Conservation (phyloP, 2,113 vertebrate species). For the Amphiprion ocellaris region DNA sequence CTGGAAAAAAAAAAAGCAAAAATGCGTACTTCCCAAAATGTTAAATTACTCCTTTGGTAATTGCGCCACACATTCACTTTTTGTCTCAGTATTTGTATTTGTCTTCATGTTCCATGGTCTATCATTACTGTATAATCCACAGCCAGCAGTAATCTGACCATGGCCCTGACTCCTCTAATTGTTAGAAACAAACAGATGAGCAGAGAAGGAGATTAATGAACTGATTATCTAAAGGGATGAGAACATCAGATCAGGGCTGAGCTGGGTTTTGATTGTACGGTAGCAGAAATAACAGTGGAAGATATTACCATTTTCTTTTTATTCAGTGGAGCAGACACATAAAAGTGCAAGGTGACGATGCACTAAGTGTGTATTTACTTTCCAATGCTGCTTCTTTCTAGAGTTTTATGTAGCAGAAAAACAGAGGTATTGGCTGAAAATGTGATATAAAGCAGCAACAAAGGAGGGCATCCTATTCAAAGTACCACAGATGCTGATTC, state of each 20-base stretch:
- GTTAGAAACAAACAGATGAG: conserved; percentile 28
- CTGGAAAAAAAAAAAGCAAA: too few relatives aligned
- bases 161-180: conserved; percentile 9
- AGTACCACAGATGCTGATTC: background rate
- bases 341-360: background rate
- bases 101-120: background rate
- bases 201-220: conserved; percentile 23
- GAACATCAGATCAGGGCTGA: background rate
- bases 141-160: conserved; percentile 15
- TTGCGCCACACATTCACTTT: background rate
- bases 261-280: background rate
- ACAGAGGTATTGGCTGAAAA: background rate
- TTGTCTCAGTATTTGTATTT: background rate
- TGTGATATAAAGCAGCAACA: background rate
- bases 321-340: background rate
- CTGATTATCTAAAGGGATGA: conserved; percentile 43
- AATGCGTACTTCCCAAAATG: too few relatives aligned
- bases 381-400: background rate
- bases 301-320: background rate
- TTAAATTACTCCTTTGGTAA: background rate
- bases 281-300: background rate
- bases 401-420: conserved; percentile 1
- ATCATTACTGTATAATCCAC: conserved; percentile 20
- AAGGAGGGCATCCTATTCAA: background rate
- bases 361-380: conserved; percentile 1